phyloP scores from a whole-genome alignment of 1,140 invertebrate genomes.

The Conus ventricosus region DNA sequence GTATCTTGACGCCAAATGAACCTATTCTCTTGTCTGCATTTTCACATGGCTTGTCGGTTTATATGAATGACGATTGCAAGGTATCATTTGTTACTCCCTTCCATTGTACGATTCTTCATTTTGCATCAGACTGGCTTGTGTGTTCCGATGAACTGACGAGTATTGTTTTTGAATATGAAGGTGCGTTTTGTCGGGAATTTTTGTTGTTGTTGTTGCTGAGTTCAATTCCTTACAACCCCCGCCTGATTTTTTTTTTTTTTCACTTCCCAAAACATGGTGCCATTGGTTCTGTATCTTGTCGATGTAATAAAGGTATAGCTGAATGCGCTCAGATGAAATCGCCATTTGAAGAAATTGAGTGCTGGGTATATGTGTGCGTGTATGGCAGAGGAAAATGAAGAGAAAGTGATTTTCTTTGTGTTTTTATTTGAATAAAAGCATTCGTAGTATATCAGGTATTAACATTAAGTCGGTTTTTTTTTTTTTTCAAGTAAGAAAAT shows the following conservation, averaged over 20 bases:
- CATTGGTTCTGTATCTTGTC: background rate
- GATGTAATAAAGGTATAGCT: background rate
- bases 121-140: background rate
- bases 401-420: background rate
- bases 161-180: background rate
- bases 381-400: background rate
- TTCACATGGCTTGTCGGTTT: background rate
- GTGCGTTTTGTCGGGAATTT: background rate
- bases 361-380: background rate
- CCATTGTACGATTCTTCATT: background rate
- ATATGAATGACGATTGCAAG: background rate
- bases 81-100: background rate
- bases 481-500: background rate
- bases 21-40: background rate
- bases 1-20: background rate
- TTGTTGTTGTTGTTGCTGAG: background rate
- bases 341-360: background rate
- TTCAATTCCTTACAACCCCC: background rate
- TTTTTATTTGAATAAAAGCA: background rate
- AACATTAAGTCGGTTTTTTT: background rate
- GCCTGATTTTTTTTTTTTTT: background rate
- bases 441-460: too few species aligned
- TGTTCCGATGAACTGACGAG: background rate
- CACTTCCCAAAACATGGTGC: background rate
- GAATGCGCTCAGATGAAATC: background rate